Conservation (phyloP, 2,888 invertebrate species). For the Synanthedon vespiformis region DNA sequence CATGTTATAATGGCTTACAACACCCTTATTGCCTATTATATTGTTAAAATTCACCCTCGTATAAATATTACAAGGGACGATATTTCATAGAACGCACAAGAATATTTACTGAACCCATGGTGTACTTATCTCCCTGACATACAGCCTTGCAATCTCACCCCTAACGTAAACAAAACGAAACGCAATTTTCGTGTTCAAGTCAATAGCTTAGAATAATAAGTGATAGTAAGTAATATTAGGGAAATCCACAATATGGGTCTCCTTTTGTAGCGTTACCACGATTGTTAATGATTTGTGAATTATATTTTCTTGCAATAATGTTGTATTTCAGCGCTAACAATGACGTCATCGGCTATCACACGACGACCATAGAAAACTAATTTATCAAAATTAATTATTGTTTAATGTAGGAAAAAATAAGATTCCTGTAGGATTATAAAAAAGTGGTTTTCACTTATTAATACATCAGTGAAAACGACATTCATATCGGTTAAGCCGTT, state of each 20-base stretch:
- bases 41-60: constrained; percentile 43
- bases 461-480: too few species aligned
- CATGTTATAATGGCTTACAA: too few species aligned
- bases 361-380: too few species aligned
- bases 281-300: too few species aligned
- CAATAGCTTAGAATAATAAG: constrained; percentile 70
- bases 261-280: constrained; percentile 4
- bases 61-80: constrained; percentile 28
- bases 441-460: too few species aligned
- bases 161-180: constrained; percentile 59
- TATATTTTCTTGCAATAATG: too few species aligned
- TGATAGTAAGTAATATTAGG: constrained; percentile 63
- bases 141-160: constrained; percentile 34
- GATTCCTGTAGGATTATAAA: too few species aligned
- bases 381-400: too few species aligned
- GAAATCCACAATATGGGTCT: constrained; percentile 34
- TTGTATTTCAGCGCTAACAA: too few species aligned
- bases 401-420: too few species aligned
- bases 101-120: constrained; percentile 35
- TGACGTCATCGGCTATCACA: too few species aligned
- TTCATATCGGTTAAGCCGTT: too few species aligned
- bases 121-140: constrained; percentile 43
- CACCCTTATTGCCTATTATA: background rate
- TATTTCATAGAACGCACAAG: constrained; percentile 30
- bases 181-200: constrained; percentile 66